Evolutionary conservation across 2,797 vertebrate genomes (phyloP), one percentile per base, ranked within the genome.

Genomic region (Tympanoctomys barrerae): DNA sequence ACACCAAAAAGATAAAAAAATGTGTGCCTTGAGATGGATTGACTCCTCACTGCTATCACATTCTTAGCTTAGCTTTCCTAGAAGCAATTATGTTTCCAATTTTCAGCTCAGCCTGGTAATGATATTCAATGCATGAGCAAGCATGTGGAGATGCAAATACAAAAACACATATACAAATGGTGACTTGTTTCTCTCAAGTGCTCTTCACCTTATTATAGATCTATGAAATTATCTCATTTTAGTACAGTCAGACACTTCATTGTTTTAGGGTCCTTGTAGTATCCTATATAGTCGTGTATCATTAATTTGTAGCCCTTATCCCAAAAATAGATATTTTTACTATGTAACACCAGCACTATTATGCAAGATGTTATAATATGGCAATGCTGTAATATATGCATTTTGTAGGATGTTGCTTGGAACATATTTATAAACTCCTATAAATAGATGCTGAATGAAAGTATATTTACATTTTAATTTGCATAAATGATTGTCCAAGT

Each of bases 371-470:
- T 42, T 64, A 66, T 33, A 93, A 66, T 77, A 62, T 54, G 13
- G 77, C 71, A 28, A 77, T 54, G 13, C 54, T n/a, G 3, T 39
- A 91, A 87, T 88, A 31, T 10, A 57, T 75, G 22, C 22, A 9
- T 81, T 75, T 91, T 39, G 42, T 70, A 62, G 24, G 13, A 46
- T 89, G 71, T 68, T 49, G 83, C 78, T 46, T n/a, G 18, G 13
- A 52, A 83, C n/a, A 80, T 52, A 82, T 42, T 1, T n/a, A 86
- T 86, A 86, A 66, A 93, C 77, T 90, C 2, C 59, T 87, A 62
- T 19, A 90, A 88, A 92, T 12, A 81, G 11, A 49, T 96, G 26
- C 13, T 92, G 16, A 77, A 70, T 90, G 79, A 91, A 90, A 90
- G 33, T 3, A 52, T 75, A 81, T 33, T 89, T 31, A 16, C 7